Evolutionary conservation across 2,888 invertebrate species (phyloP).

Genomic region (Choreutis nemorana): DNA sequence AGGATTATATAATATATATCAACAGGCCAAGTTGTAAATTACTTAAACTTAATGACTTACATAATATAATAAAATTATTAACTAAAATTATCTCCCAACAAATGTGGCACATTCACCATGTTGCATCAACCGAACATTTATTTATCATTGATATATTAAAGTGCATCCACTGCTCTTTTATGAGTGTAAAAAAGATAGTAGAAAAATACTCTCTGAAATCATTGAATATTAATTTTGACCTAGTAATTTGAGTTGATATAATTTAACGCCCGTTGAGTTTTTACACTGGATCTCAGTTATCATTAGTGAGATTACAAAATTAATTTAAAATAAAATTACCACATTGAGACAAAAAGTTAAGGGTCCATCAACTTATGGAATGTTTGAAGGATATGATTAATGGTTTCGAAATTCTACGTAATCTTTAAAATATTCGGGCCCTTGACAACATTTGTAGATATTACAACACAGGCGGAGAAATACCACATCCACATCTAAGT

Average conservation of each 20-base stretch:
- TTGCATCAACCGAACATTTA: slow-evolving; percentile 57
- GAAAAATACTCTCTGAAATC: slow-evolving; percentile 63
- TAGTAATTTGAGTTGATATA: slow-evolving; percentile 28
- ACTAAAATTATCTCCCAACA: slow-evolving; percentile 65
- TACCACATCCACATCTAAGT: slow-evolving; percentile 14
- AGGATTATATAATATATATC: slow-evolving; percentile 66
- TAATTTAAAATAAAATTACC: slow-evolving; percentile 7
- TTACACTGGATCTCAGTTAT: slow-evolving; percentile 29
- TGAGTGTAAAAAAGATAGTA: slow-evolving; percentile 59
- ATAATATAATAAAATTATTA: slow-evolving; percentile 66
- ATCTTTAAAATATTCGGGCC: neutral
- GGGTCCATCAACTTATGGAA: slow-evolving; percentile 6
- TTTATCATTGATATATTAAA: slow-evolving; percentile 46
- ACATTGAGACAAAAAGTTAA: slow-evolving; percentile 9
- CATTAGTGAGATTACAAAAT: slow-evolving; percentile 46
- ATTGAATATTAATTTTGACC: slow-evolving; percentile 41
- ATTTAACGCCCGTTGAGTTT: slow-evolving; percentile 37
- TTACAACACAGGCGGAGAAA: slow-evolving; percentile 1
- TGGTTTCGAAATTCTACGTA: neutral
- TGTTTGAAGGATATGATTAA: neutral
- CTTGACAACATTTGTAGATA: neutral
- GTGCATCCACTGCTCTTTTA: slow-evolving; percentile 54
- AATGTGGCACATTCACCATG: slow-evolving; percentile 61
- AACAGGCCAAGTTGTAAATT: slow-evolving; percentile 67
- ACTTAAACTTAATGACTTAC: slow-evolving; percentile 67